phyloP scores from a whole-genome alignment of 2,888 invertebrate genomes.

The Falcaria lacertinaria region DNA sequence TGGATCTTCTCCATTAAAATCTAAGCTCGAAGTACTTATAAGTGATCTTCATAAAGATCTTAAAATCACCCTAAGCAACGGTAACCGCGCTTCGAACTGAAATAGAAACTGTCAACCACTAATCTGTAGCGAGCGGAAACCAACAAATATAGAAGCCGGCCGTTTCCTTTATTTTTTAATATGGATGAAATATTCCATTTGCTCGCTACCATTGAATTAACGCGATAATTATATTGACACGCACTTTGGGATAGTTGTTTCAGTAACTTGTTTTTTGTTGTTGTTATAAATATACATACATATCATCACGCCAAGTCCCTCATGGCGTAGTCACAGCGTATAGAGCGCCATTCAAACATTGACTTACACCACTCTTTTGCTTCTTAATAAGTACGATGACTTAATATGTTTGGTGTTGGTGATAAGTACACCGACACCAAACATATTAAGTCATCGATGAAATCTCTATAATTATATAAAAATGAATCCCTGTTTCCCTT shows the following conservation, averaged over 20 bases:
- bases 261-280: background rate
- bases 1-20: too few species aligned
- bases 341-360: too few species aligned
- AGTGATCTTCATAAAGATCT: background rate
- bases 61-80: background rate
- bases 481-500: too few species aligned
- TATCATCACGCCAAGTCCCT: too few species aligned
- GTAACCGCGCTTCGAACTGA: conserved; percentile 2
- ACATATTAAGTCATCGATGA: too few species aligned
- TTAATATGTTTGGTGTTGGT: too few species aligned
- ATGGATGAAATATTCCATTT: conserved; percentile 16
- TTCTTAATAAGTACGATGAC: too few species aligned
- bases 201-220: conserved; percentile 1
- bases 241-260: background rate
- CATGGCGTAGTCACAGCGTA: too few species aligned
- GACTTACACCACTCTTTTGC: too few species aligned
- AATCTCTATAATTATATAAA: too few species aligned
- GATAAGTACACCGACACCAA: too few species aligned
- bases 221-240: background rate
- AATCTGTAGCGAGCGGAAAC: conserved; percentile 45
- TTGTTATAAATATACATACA: background rate
- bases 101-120: conserved; percentile 15
- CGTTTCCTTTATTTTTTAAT: conserved; percentile 32
- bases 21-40: too few species aligned
- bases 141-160: conserved; percentile 47